Percentiles rank a stretch among this genome's conserved stretches.
These are phyloP conservation scores for Aleiodes sp. DNA, from an alignment of 1,140 invertebrate species.

Conservation along the genomic window DNA sequence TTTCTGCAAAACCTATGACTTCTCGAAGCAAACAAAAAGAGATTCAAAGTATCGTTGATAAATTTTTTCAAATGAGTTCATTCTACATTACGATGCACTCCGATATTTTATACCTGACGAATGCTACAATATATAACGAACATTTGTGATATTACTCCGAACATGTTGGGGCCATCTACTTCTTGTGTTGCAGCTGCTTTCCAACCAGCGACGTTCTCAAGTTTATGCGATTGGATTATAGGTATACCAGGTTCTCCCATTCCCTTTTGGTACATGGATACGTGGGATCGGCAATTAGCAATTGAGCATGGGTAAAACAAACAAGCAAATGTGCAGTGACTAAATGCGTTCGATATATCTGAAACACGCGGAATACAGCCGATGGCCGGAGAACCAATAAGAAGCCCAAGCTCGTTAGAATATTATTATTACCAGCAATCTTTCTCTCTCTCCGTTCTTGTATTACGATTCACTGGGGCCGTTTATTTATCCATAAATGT, in stretches of 20 bases:
- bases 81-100: neutral
- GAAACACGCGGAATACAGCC: neutral
- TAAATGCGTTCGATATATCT: constrained; percentile 11
- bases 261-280: neutral
- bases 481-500: no score
- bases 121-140: neutral
- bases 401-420: constrained; percentile 14
- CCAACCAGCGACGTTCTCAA: constrained; percentile 1
- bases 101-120: neutral
- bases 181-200: neutral
- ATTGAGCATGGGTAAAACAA: neutral
- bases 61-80: neutral
- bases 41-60: neutral
- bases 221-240: neutral
- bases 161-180: neutral
- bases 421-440: neutral
- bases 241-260: neutral
- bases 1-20: neutral
- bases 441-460: no score
- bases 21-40: no score
- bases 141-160: neutral
- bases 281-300: constrained; percentile 1
- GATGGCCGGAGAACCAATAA: no score
- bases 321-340: constrained; percentile 5
- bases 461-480: no score